Evolutionary conservation across 92 coral and sea anemone genomes (phyloP).

Genomic region (Zoanthus solanderi): DNA sequence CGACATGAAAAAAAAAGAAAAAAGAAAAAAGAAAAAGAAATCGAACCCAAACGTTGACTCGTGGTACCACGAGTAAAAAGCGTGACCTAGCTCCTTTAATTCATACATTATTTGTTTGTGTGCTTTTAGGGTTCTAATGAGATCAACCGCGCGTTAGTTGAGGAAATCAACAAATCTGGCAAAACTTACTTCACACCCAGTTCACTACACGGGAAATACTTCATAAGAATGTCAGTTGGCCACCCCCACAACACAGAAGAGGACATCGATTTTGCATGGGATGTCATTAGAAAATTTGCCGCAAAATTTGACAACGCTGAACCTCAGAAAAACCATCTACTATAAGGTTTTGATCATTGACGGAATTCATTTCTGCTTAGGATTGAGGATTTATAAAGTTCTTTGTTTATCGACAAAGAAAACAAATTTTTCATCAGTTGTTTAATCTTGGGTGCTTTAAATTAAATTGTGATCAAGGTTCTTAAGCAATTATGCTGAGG

Average conservation of each 20-base stretch:
- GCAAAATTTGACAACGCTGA: background rate
- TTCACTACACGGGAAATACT: background rate
- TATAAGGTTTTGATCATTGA: background rate
- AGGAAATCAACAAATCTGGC: conserved; percentile 51
- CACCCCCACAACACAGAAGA: conserved; percentile 6
- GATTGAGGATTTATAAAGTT: too few relatives aligned
- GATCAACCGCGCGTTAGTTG: conserved; percentile 35
- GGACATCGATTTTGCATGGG: conserved; percentile 22
- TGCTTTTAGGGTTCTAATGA: conserved; percentile 52
- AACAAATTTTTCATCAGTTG: too few relatives aligned
- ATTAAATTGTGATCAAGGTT: too few relatives aligned
- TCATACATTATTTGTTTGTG: background rate
- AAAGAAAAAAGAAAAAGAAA: too few relatives aligned
- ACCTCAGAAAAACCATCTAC: background rate
- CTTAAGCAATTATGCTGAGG: too few relatives aligned
- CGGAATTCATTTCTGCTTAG: background rate
- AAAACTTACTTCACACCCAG: conserved; percentile 33
- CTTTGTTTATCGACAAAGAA: too few relatives aligned
- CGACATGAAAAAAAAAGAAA: too few relatives aligned
- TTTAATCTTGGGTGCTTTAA: too few relatives aligned
- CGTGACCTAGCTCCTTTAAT: background rate
- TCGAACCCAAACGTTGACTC: too few relatives aligned
- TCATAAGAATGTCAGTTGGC: conserved; percentile 1
- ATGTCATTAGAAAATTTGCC: conserved; percentile 13
- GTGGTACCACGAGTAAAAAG: too few relatives aligned